Base-by-base conservation (phyloP, 2,888 invertebrate species). In the Drosophila histrio region DNA sequence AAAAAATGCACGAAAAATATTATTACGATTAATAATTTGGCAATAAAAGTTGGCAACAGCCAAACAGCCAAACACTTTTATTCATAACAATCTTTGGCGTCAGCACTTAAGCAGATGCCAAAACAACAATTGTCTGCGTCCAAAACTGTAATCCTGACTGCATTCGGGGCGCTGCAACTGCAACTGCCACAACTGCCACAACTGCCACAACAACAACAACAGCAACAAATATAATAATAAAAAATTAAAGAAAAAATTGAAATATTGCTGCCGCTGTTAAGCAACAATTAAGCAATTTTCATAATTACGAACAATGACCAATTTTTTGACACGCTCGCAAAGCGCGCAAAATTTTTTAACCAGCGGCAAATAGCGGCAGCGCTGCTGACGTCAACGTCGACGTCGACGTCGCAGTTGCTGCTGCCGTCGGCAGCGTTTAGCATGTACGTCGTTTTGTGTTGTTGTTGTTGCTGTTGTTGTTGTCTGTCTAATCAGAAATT, bases 251-350 rank as follows among this genome's bases (percentile, higher is more conserved):
- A 47, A 46, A 17, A 39, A 62, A 24, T 38, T 30, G 24, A 65
- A 60, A 79, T 63, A 54, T 49, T 47, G 59, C 44, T 67, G 60
- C 71, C 77, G 67, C 74, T 68, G 88, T 88, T 86, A 81, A 79
- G 87, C 81, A 86, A 87, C 87, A 88, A 86, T 86, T 86, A 86
- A 86, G 85, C 85, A 86, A 86, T 88, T 86, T 88, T 86, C 77
- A 88, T 88, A 86, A 86, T 86, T 86, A 86, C 88, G 76, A 86
- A 87, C 85, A 85, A 85, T 85, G 87, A 85, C 87, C 88, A 85
- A 80, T 86, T 88, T 85, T 85, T 85, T 85, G 85, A 85, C 85
- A 85, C 85, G 85, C 87, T 88, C 77, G 81, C 82, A 84, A 82
- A 74, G 83, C 81, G 84, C 81, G 75, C 77, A 83, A 86, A 83